A percentile compares a stretch with the other conserved stretches of the same genome.
phyloP scores from a whole-genome alignment of 2,113 vertebrate genomes.

The Leptosomus discolor region DNA sequence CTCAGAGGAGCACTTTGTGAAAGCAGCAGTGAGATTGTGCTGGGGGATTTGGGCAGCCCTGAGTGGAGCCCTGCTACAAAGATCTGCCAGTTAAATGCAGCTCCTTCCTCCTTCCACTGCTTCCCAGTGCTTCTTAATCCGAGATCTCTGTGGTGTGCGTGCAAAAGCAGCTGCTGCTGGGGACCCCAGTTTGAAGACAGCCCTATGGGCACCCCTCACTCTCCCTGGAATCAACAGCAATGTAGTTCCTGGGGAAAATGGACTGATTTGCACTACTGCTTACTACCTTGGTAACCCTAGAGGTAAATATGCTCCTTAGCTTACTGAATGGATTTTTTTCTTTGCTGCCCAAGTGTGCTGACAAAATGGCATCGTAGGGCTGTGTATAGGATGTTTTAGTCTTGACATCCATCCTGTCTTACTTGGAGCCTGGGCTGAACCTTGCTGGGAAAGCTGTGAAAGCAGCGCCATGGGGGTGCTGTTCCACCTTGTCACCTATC shows the following conservation, averaged over 20 bases:
- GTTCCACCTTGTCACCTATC: not conserved
- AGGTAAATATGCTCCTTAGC: not conserved
- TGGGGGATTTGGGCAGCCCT: not conserved
- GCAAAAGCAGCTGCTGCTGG: not conserved
- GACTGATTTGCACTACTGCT: not conserved
- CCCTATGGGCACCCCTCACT: not conserved
- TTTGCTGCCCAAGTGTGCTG: not conserved
- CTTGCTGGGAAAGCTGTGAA: not conserved
- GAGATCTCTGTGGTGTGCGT: not conserved
- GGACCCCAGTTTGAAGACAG: not conserved
- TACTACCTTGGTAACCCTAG: not conserved
- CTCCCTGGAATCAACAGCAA: not conserved
- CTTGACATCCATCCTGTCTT: not conserved
- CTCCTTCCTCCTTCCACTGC: constrained; percentile 29
- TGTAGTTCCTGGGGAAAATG: not conserved
- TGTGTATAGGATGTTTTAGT: not conserved
- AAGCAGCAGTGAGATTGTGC: not conserved
- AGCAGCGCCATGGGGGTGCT: not conserved
- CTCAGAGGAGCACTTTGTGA: constrained; percentile 52
- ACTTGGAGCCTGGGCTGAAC: not conserved
- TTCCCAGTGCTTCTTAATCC: not conserved
- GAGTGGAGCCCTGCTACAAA: constrained; percentile 4
- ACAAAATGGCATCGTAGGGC: not conserved
- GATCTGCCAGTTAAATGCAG: not conserved
- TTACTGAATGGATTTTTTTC: not conserved